phyloP scores from a whole-genome alignment of 1,140 invertebrate species.

The Sipha flava region DNA sequence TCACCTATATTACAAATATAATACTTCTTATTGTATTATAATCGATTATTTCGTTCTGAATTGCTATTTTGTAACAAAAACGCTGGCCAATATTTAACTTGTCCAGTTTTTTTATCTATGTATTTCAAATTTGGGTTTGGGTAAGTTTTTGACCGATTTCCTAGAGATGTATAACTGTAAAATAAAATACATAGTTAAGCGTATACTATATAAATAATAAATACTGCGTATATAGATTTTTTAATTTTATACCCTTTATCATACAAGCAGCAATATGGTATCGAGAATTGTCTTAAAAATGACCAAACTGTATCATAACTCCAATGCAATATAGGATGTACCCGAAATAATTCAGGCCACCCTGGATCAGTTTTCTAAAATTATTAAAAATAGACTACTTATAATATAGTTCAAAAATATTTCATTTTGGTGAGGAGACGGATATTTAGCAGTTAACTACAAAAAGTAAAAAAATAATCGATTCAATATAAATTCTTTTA shows the following conservation, averaged over 20 bases:
- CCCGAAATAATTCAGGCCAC: slow-evolving; percentile 81
- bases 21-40: neutral
- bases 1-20: neutral
- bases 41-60: slow-evolving; percentile 7
- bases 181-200: neutral
- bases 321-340: slow-evolving; percentile 85
- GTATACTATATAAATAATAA: too few relatives aligned
- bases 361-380: slow-evolving; percentile 68
- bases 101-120: slow-evolving; percentile 44
- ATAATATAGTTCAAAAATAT: too few relatives aligned
- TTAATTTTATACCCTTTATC: slow-evolving; percentile 59
- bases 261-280: slow-evolving; percentile 85
- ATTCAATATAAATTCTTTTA: too few relatives aligned
- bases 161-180: slow-evolving; percentile 74
- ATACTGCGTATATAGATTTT: neutral
- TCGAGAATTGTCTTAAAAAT: slow-evolving; percentile 63
- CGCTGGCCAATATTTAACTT: slow-evolving; percentile 63
- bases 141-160: slow-evolving; percentile 63
- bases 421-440: too few relatives aligned
- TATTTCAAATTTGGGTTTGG: slow-evolving; percentile 65
- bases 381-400: too few relatives aligned
- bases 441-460: too few relatives aligned
- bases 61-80: slow-evolving; percentile 59
- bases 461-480: too few relatives aligned
- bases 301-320: slow-evolving; percentile 80